Base-by-base conservation (phyloP, 1,140 invertebrate genomes). In the Pachyrhynchus sulphureomaculatus region DNA sequence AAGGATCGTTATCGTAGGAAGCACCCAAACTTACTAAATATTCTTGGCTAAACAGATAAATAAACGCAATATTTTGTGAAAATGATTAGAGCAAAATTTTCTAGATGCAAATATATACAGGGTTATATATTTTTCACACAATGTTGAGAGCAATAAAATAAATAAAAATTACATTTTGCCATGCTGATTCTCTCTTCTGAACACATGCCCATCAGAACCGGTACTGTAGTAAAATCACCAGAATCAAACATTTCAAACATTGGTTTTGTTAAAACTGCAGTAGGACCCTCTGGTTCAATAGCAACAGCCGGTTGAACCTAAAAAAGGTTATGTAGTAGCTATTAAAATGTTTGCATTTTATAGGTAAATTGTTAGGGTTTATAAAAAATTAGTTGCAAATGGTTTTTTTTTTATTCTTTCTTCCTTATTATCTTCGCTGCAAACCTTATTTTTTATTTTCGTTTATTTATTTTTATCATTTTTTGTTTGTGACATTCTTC, bases 161-260 rank as follows among this genome's bases (percentile, higher is more conserved):
- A n/a, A n/a, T n/a, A n/a, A n/a, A n/a, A n/a, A n/a, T n/a, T n/a
- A n/a, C n/a, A n/a, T n/a, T n/a, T n/a, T n/a, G n/a, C n/a, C n/a
- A n/a, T n/a, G n/a, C n/a, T n/a, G n/a, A 59, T 21, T 42, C 15
- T 34, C 52, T 59, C 57, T 20, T 59, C 57, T 12, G 57, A 59
- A 12, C n/a, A 41, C 23, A 59, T 59, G n/a, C 57, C 57, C 18
- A 59, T 59, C 13, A 59, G 10, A 18, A 52, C 33, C 8, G 57
- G 57, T 33, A 59, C 57, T 26, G n/a, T 18, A 4, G 18, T 26
- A 20, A 59, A 36, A 29, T 59, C 47, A 5, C 57, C 57, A 26
- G 36, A 23, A 39, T 49, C 32, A 17, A 59, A 51, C 26, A 41
- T 33, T 12, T 48, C 34, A 32, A 52, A 59, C 57, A 51, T 59